Evolutionary conservation across 2,888 invertebrate genomes (phyloP), one percentile per base, ranked within the genome.

Genomic region (Calameuta pallipes): DNA sequence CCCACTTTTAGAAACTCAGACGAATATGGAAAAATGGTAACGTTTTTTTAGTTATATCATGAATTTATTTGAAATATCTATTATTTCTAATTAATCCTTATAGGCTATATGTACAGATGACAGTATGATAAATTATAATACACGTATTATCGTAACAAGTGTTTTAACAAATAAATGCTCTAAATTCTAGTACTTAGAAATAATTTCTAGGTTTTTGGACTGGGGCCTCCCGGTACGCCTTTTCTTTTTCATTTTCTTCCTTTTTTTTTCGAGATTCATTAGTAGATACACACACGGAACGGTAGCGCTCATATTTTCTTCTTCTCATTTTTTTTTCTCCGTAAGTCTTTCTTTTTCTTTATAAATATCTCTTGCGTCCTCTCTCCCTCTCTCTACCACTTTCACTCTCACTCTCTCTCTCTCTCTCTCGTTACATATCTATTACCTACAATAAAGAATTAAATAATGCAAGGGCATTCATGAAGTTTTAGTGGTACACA

Each of bases 21-120:
- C 41, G 41, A 56, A 23, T 6, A 23, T 56, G 41, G 2, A 56
- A 1, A 69, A n/a, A 34, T 12, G 3, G 4, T 15, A 71, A 79
- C 78, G 76, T 76, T 73, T 80, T 80, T 37, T 85, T 84, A 82
- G 81, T 89, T 88, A 85, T 89, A 89, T 90, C 89, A 88, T 89
- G 89, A 89, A 89, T 90, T 90, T 90, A 90, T 90, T 90, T 90
- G 89, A 90, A 90, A 90, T 90, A 86, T 86, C 89, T 90, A 90
- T 86, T 89, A 88, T 83, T 84, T 85, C 89, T 90, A 90, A 81
- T 84, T 85, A 84, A 85, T 82, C 85, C 88, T 89, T 88, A 90
- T 80, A 83, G 82, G 79, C 89, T 90, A 90, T 90, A 90, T 90
- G 85, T 90, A 90, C 90, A 90, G 87, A 88, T 87, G 89, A 90